phyloP scores from a whole-genome alignment of 2,888 invertebrate genomes.

The Autographa pulchrina region DNA sequence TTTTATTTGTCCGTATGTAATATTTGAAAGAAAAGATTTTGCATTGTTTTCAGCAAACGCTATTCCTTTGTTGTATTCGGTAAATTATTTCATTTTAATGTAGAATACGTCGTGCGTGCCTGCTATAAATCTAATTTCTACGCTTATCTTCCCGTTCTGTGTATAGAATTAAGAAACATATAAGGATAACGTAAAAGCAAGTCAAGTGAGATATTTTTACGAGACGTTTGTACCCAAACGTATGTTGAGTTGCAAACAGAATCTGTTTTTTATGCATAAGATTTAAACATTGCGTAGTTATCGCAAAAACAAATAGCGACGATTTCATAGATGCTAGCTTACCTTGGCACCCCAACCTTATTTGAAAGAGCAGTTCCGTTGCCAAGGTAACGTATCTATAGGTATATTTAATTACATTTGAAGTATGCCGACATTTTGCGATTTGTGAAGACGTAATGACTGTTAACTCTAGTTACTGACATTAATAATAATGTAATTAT shows the following conservation, averaged over 20 bases:
- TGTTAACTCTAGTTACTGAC: slow-evolving; percentile 30
- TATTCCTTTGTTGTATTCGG: too few relatives aligned
- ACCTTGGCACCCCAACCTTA: slow-evolving; percentile 36
- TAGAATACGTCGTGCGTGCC: slow-evolving; percentile 38
- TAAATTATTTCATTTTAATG: too few relatives aligned
- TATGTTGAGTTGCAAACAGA: too few relatives aligned
- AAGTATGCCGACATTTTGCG: slow-evolving; percentile 49
- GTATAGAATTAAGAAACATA: slow-evolving; percentile 20
- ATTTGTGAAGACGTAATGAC: slow-evolving; percentile 38
- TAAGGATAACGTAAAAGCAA: slow-evolving; percentile 8
- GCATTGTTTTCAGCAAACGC: too few relatives aligned
- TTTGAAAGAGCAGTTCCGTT: slow-evolving; percentile 55
- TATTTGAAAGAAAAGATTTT: too few relatives aligned
- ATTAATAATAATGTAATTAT: slow-evolving; percentile 30
- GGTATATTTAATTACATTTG: slow-evolving; percentile 62
- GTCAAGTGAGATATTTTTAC: too few relatives aligned
- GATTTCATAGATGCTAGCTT: neutral
- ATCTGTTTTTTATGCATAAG: too few relatives aligned
- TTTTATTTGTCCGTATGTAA: too few relatives aligned
- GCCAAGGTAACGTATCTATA: slow-evolving; percentile 47
- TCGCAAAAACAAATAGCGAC: too few relatives aligned
- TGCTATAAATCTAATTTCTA: slow-evolving; percentile 36
- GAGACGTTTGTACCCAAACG: too few relatives aligned
- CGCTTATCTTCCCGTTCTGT: slow-evolving; percentile 32
- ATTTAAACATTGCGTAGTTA: neutral